Evolutionary conservation across 2,888 invertebrate species (phyloP), one percentile per base, ranked within the genome.

Genomic region (Rhagonycha lutea): DNA sequence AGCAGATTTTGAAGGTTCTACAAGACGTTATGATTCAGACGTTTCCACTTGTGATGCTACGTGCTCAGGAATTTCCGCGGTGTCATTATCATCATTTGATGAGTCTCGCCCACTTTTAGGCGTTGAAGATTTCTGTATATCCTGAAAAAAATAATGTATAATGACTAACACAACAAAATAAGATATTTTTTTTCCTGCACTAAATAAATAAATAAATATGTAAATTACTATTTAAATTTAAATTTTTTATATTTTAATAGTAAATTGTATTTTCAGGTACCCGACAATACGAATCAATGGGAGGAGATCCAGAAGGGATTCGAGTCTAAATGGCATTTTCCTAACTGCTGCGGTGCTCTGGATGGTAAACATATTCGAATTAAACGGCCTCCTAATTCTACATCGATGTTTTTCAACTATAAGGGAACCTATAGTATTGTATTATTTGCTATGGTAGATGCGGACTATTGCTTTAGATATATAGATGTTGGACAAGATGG

Each of bases 361-460:
- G 80, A 81, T 75, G 82, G 81, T 14, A 83, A 83, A 75, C 83
- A 83, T 74, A 73, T 83, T 24, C 67, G 32, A 29, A 82, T 82
- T 63, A 32, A 79, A 72, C 75, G 78, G 14, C 81, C 83, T 47
- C 69, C 77, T 10, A 78, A 79, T 68, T 77, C 75, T 68, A 81
- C 81, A 69, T 81, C 81, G 14, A 14, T 76, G 60, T 83, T 76
- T 77, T 83, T 79, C 76, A 81, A 81, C 78, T 83, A 80, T 18
- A 79, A 79, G 72, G 73, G 72, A 47, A 61, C 26, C 10, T 60
- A 60, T 60, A n/a, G n/a, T n/a, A n/a, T n/a, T n/a, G n/a, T n/a
- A n/a, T n/a, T n/a, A n/a, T n/a, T n/a, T n/a, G n/a, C n/a, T n/a
- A n/a, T n/a, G n/a, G n/a, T n/a, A n/a, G n/a, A n/a, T n/a, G n/a